These are phyloP conservation scores for Phoeniculus purpureus DNA, from an alignment of 2,797 vertebrate species.

Conservation along the genomic window DNA sequence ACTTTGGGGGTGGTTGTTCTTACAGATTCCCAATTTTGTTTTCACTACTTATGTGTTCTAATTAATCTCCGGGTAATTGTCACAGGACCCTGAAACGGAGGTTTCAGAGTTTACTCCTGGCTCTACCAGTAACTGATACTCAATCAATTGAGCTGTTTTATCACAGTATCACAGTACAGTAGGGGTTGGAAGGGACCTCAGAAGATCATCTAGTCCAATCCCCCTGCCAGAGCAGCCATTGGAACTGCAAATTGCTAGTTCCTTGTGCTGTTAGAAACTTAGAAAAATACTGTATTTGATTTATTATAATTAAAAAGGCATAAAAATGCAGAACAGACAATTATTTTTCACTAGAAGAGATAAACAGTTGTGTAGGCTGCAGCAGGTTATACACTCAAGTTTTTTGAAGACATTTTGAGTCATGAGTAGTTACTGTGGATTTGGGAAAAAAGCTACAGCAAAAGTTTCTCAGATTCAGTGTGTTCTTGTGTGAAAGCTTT, in stretches of 20 bases:
- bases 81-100: background rate
- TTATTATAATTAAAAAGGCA: background rate
- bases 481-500: background rate
- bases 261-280: background rate
- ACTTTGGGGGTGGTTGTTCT: background rate
- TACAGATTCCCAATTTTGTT: background rate
- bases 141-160: too few relatives aligned
- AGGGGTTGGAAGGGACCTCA: too few relatives aligned
- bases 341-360: background rate
- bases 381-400: background rate
- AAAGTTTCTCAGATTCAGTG: background rate
- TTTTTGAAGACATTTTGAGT: background rate
- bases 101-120: background rate
- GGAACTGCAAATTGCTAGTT: background rate
- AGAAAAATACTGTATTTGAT: background rate
- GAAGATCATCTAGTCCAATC: too few relatives aligned
- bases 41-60: background rate
- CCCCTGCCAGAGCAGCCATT: too few relatives aligned
- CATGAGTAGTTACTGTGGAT: background rate
- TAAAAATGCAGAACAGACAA: background rate
- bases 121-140: background rate
- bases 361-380: background rate
- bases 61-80: background rate
- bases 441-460: background rate
- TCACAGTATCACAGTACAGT: too few relatives aligned